phyloP scores from a whole-genome alignment of 2,888 invertebrate genomes.

The Philereme vetulata region DNA sequence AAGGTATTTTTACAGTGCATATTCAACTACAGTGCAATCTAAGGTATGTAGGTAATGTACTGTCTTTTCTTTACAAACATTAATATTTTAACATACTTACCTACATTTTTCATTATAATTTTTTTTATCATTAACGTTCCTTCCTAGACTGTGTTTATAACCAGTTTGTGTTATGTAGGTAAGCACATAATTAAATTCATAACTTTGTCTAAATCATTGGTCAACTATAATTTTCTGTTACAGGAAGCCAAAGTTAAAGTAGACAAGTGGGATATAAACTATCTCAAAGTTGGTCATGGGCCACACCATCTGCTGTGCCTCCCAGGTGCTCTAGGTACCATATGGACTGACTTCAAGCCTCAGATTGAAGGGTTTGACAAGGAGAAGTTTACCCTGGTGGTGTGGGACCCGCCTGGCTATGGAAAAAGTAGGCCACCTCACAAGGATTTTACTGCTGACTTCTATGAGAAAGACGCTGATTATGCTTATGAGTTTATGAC shows the following conservation, averaged over 20 bases:
- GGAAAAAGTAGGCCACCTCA: slow-evolving; percentile 92
- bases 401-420: slow-evolving; percentile 95
- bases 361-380: slow-evolving; percentile 87
- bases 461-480: slow-evolving; percentile 90
- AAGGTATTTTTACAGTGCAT: slow-evolving; percentile 13
- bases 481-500: slow-evolving; percentile 88
- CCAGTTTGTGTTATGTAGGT: background rate
- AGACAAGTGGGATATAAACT: slow-evolving; percentile 82
- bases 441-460: slow-evolving; percentile 87
- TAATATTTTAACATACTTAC: no score
- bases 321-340: slow-evolving; percentile 92
- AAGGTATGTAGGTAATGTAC: slow-evolving; percentile 3
- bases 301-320: slow-evolving; percentile 86
- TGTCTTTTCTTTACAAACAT: no score
- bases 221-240: background rate
- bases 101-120: no score
- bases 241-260: slow-evolving; percentile 87
- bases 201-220: background rate
- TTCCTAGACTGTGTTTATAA: no score
- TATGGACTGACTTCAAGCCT: slow-evolving; percentile 92
- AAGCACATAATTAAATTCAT: no score
- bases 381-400: slow-evolving; percentile 86
- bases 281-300: slow-evolving; percentile 85
- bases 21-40: slow-evolving; percentile 21
- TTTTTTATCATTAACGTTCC: no score